phyloP scores from a whole-genome alignment of 2,113 vertebrate genomes.

The Pseudopipra pipra region DNA sequence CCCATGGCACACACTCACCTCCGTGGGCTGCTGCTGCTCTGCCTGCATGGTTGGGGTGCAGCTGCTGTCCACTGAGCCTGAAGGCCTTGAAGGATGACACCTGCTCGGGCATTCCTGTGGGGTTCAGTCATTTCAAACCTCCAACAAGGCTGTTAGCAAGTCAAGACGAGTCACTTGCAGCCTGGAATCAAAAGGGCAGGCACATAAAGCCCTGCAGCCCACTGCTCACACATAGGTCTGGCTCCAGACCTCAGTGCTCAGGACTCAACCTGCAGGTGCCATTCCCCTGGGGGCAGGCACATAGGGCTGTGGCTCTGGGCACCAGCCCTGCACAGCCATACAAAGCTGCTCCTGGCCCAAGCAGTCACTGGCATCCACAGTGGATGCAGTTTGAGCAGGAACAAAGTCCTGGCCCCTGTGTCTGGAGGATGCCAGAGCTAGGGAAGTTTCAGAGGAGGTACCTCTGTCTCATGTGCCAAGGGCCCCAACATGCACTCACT shows the following conservation, averaged over 20 bases:
- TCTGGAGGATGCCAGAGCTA: rapidly evolving
- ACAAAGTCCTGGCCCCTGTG: not conserved
- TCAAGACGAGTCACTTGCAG: not conserved
- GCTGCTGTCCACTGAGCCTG: not conserved
- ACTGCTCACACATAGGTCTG: rapidly evolving
- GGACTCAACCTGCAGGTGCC: rapidly evolving
- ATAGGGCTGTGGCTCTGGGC: rapidly evolving
- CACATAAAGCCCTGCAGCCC: not conserved
- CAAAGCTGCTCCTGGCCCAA: not conserved
- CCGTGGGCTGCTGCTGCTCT: not conserved
- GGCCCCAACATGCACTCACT: rapidly evolving
- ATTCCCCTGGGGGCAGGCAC: not conserved
- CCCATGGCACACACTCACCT: rapidly evolving
- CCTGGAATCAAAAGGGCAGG: not conserved
- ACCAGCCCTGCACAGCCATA: not conserved
- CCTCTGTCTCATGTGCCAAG: not conserved
- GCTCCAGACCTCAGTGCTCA: not conserved
- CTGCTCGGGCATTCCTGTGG: not conserved
- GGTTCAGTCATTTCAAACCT: not conserved
- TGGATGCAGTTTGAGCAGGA: not conserved
- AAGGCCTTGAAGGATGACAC: not conserved
- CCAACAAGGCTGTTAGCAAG: not conserved
- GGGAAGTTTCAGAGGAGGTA: not conserved
- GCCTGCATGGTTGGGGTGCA: not conserved
- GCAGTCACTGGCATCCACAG: not conserved